These are phyloP conservation scores for Irena cyanogastra DNA, from an alignment of 2,113 vertebrate species.

Conservation along the genomic window DNA sequence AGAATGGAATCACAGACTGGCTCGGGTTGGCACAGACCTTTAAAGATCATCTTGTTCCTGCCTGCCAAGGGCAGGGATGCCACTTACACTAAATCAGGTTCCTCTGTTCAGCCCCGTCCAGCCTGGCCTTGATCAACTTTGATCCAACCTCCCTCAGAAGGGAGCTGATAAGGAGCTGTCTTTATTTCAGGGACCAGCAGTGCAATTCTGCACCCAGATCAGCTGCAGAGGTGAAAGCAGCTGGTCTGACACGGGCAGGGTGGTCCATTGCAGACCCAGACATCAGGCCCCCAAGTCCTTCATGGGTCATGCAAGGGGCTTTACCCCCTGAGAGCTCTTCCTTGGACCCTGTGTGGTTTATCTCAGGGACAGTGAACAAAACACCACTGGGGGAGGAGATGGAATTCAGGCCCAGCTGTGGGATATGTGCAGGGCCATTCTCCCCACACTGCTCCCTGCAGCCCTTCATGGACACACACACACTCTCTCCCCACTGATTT, in stretches of 20 bases:
- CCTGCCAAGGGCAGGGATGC: not conserved
- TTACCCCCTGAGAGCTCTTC: not conserved
- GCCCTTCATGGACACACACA: not conserved
- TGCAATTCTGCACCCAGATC: no score
- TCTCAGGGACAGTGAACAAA: not conserved
- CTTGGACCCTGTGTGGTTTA: fast-evolving
- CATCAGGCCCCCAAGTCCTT: not conserved
- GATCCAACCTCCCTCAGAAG: not conserved
- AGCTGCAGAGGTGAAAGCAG: not conserved
- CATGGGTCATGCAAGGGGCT: not conserved
- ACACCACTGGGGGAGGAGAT: not conserved
- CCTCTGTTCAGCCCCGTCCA: not conserved
- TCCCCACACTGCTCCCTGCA: not conserved
- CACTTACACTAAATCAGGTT: not conserved
- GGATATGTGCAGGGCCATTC: not conserved
- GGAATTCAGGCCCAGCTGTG: not conserved
- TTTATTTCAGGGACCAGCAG: not conserved
- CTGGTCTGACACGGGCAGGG: not conserved
- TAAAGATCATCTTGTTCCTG: not conserved
- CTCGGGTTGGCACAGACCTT: not conserved
- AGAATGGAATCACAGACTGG: not conserved
- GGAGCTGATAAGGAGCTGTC: not conserved
- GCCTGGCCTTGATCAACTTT: not conserved
- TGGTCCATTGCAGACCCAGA: not conserved
- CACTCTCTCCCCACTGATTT: not conserved